Base-by-base conservation (phyloP, 2,888 invertebrate species). In the Microctonus hyperodae region DNA sequence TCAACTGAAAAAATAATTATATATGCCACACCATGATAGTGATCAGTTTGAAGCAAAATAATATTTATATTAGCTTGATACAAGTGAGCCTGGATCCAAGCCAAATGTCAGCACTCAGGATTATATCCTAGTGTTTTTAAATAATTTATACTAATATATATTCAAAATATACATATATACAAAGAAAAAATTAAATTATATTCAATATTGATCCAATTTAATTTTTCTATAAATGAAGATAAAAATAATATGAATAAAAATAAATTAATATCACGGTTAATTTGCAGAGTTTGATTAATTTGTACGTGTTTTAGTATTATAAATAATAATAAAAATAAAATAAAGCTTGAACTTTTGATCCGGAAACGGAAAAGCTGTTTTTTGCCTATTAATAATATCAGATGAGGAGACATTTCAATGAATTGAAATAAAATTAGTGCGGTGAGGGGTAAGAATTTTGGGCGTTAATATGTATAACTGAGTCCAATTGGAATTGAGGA, bases 341-440 rank as follows among this genome's bases (percentile, higher is more conserved):
- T n/a, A n/a, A n/a, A n/a, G n/a, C n/a, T n/a, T n/a, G n/a, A n/a
- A n/a, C n/a, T 65, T 68, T 68, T 58, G 44, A 70, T 71, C 70
- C 73, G 71, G 73, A 73, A 71, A 73, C 67, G 69, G 65, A 66
- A 73, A 70, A 73, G 69, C 69, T 68, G 68, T 60, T 5, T 16
- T 44, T 7, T 44, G 61, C 48, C 78, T 79, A 78, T 78, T 76
- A 79, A 79, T 78, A 76, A 57, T 60, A 69, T 35, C 44, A 53
- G 58, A 53, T 63, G 72, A 62, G 66, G 35, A n/a, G 71, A 72
- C 70, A 72, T 77, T 78, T 79, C 74, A 78, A 79, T 79, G 75
- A 78, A 78, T 79, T 73, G 73, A 76, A 78, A 77, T 78, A 79
- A 78, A 44, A 79, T 78, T 74, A 73, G 74, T 68, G 70, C 70